A percentile compares a stretch with the other conserved stretches of the same genome.
phyloP scores from a whole-genome alignment of 1,140 invertebrate species.

The Plodia interpunctella region DNA sequence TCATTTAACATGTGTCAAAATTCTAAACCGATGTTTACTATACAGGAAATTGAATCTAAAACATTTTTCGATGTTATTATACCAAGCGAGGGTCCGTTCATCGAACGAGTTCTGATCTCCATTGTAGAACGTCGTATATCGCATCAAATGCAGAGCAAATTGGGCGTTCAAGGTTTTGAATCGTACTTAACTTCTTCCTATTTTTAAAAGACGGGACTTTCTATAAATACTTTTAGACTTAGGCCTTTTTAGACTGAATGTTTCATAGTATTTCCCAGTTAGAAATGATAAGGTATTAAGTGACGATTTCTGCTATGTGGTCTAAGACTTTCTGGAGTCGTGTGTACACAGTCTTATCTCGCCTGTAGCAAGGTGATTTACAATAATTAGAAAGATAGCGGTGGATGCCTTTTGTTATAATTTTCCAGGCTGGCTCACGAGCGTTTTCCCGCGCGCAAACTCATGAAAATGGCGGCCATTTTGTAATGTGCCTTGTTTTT shows the following conservation, averaged over 20 bases:
- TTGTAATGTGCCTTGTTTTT: conserved; percentile 75
- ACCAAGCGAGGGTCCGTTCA: conserved; percentile 62
- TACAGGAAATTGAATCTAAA: neutral
- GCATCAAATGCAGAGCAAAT: conserved; percentile 25
- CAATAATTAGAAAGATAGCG: conserved; percentile 79
- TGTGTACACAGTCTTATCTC: conserved; percentile 64
- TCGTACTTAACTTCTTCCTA: conserved; percentile 22
- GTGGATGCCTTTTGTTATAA: conserved; percentile 77
- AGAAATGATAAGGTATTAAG: conserved; percentile 51
- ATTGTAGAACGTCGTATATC: conserved; percentile 40
- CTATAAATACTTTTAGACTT: conserved; percentile 26
- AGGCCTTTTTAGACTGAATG: conserved; percentile 30
- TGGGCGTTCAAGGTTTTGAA: conserved; percentile 23
- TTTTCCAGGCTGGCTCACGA: conserved; percentile 71
- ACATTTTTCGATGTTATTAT: conserved; percentile 56
- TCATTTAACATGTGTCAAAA: too few relatives aligned
- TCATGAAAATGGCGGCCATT: conserved; percentile 70
- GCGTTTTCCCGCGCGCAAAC: conserved; percentile 67
- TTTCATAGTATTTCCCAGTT: conserved; percentile 28
- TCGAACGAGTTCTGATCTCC: conserved; percentile 49
- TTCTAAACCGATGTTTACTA: neutral
- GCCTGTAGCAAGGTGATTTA: conserved; percentile 77
- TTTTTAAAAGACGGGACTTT: conserved; percentile 31
- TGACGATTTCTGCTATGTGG: conserved; percentile 26
- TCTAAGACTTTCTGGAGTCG: conserved; percentile 49